Evolutionary conservation across 2,797 vertebrate genomes (phyloP).

Genomic region (Chrysolophus pictus): DNA sequence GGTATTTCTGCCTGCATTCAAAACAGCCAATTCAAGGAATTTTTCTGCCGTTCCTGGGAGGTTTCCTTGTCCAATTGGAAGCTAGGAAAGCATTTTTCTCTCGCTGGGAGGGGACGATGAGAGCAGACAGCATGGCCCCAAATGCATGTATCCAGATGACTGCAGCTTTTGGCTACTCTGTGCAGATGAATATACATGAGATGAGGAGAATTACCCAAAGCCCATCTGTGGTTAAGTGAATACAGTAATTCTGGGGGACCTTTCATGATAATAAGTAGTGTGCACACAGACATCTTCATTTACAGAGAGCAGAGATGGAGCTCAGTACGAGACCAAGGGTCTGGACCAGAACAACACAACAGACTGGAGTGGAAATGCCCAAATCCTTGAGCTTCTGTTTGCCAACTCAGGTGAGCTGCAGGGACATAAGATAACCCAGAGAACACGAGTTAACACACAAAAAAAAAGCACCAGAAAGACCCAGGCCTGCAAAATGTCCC

Average conservation of each 20-base stretch:
- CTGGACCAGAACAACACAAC: background rate
- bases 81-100: background rate
- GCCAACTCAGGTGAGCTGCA: background rate
- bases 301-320: background rate
- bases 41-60: background rate
- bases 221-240: background rate
- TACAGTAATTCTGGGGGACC: background rate
- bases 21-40: background rate
- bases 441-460: background rate
- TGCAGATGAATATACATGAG: background rate
- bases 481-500: background rate
- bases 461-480: background rate
- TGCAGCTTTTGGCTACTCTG: background rate
- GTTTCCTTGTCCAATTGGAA: background rate
- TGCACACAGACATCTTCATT: background rate
- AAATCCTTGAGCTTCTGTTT: background rate
- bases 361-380: background rate
- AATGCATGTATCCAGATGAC: too few relatives aligned
- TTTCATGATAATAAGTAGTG: background rate
- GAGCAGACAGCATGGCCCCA: background rate
- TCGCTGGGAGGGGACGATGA: background rate
- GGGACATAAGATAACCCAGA: background rate
- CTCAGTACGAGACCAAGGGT: background rate
- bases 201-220: background rate
- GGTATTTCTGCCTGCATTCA: background rate